Percentiles rank a stretch among this genome's conserved stretches.
Conservation (phyloP, 2,113 vertebrate species). For the Microtus oregoni region DNA sequence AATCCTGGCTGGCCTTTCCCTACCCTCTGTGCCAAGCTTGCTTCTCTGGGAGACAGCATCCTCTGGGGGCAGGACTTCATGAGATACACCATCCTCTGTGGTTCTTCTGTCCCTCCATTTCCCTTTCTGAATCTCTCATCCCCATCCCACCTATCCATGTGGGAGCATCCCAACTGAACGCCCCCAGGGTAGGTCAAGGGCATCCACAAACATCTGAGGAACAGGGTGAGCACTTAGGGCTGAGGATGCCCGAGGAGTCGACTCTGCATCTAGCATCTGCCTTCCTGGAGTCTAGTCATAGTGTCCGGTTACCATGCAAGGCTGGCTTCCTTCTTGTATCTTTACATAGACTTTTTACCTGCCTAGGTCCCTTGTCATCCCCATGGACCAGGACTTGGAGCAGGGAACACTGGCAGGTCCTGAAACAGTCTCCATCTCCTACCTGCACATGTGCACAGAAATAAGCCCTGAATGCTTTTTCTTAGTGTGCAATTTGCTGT, state of each 20-base stretch:
- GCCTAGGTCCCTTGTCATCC: background rate
- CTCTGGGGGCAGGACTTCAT: background rate
- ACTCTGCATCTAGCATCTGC: background rate
- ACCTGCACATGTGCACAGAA: slow-evolving; percentile 1
- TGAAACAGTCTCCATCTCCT: background rate
- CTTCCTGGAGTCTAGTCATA: background rate
- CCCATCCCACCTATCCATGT: background rate
- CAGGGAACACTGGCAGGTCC: slow-evolving; percentile 41
- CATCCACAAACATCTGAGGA: no score
- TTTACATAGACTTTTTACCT: background rate
- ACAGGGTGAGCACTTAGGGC: background rate
- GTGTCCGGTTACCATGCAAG: background rate
- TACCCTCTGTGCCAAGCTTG: rapidly evolving
- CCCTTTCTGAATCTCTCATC: no score
- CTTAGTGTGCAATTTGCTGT: slow-evolving; percentile 64
- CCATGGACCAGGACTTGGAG: background rate
- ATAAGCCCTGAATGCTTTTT: slow-evolving; percentile 3
- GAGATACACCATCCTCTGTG: rapidly evolving
- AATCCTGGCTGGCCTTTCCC: background rate
- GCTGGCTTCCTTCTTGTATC: background rate
- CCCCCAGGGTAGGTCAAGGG: background rate
- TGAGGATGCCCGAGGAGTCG: background rate
- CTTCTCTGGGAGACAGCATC: background rate
- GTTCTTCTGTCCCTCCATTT: background rate
- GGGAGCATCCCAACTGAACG: no score